Conservation (phyloP, 1,140 invertebrate species). For the Drosophila nigrodunni region DNA sequence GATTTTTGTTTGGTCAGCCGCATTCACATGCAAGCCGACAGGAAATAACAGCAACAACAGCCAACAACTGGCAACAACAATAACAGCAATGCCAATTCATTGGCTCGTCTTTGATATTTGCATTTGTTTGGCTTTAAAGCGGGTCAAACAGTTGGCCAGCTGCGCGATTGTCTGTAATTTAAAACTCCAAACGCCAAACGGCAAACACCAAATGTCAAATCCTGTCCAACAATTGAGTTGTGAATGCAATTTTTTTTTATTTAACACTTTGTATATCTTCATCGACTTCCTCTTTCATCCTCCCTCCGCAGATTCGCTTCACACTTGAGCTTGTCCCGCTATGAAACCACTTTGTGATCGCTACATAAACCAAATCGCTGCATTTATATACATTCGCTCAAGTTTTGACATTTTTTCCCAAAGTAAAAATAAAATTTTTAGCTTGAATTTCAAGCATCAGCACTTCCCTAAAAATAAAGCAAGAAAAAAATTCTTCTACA, state of each 20-base stretch:
- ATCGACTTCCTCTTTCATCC: not conserved
- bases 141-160: conserved; percentile 58
- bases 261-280: conserved; percentile 9
- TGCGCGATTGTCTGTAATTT: conserved; percentile 51
- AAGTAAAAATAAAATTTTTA: conserved; percentile 22
- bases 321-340: conserved; percentile 58
- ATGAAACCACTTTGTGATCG: conserved; percentile 65
- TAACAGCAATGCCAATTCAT: conserved; percentile 43
- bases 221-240: conserved; percentile 68
- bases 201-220: conserved; percentile 33
- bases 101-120: conserved; percentile 58
- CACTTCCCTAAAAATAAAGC: conserved; percentile 51
- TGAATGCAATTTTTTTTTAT: conserved; percentile 40
- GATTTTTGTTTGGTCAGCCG: conserved; percentile 76
- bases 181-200: conserved; percentile 34
- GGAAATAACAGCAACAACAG: conserved; percentile 47
- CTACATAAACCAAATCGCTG: conserved; percentile 46
- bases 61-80: conserved; percentile 38
- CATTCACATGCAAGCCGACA: conserved; percentile 47
- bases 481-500: not conserved
- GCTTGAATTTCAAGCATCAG: conserved; percentile 71
- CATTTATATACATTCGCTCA: conserved; percentile 40
- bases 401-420: not conserved
- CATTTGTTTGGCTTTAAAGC: conserved; percentile 73
- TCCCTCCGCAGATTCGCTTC: conserved; percentile 10